Evolutionary conservation across 2,797 vertebrate genomes (phyloP).

Genomic region (Galago senegalensis): DNA sequence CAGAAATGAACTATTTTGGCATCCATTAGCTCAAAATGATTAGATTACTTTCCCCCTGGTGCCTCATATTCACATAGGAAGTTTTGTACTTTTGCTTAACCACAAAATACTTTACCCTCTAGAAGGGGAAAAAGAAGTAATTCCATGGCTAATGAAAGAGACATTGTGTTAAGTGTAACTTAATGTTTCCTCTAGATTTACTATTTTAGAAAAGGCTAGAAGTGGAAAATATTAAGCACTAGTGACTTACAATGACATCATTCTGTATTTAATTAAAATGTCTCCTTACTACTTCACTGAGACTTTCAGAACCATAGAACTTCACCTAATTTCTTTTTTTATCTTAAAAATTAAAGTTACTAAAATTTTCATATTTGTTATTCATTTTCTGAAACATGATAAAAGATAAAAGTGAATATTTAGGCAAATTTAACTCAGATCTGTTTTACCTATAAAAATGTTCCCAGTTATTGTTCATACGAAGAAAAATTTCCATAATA

Average conservation of each 20-base stretch:
- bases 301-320: conserved; percentile 24
- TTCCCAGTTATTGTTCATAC: not conserved
- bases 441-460: not conserved
- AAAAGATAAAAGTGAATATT: not conserved
- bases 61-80: conserved; percentile 75
- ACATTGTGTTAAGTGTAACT: conserved; percentile 83
- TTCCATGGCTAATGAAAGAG: conserved; percentile 81
- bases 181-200: conserved; percentile 86
- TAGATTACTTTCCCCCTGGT: conserved; percentile 74
- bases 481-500: not conserved
- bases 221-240: conserved; percentile 81
- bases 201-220: conserved; percentile 84
- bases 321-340: conserved; percentile 62
- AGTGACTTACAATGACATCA: conserved; percentile 83
- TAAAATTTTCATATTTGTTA: conserved; percentile 51
- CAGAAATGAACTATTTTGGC: conserved; percentile 68
- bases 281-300: conserved; percentile 58
- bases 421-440: conserved; percentile 56
- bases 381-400: conserved; percentile 45
- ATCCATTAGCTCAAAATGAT: conserved; percentile 73
- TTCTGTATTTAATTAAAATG: conserved; percentile 81
- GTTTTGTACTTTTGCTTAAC: conserved; percentile 83
- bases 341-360: conserved; percentile 1
- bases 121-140: conserved; percentile 76
- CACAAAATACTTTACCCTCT: conserved; percentile 78